Percentiles rank a stretch among this genome's conserved stretches.
Evolutionary conservation across 1,140 invertebrate genomes (phyloP).

Genomic region (Bombus polaris): DNA sequence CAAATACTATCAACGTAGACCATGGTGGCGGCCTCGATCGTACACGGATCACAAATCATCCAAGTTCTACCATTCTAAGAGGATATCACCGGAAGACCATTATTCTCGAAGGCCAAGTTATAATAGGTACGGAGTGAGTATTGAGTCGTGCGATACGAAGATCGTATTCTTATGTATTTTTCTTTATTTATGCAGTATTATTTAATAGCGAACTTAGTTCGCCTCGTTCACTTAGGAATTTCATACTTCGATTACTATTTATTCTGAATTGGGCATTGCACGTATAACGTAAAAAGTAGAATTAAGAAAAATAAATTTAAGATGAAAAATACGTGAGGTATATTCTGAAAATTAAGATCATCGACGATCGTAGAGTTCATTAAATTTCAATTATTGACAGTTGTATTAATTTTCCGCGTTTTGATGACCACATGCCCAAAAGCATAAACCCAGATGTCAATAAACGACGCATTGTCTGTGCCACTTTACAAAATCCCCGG

Average conservation of each 20-base stretch:
- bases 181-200: no score
- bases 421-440: background rate
- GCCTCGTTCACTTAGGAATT: no score
- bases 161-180: background rate
- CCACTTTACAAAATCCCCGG: background rate
- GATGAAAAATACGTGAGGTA: background rate
- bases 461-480: background rate
- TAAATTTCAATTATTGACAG: background rate
- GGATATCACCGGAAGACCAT: slow-evolving; percentile 40
- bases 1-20: slow-evolving; percentile 57
- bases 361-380: no score
- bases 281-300: accelerated
- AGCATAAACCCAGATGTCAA: no score
- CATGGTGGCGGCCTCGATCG: slow-evolving; percentile 54
- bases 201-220: no score
- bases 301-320: background rate
- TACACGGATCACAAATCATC: slow-evolving; percentile 42
- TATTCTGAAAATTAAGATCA: no score
- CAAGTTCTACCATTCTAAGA: slow-evolving; percentile 47
- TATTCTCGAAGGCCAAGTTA: slow-evolving; percentile 37
- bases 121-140: slow-evolving; percentile 42
- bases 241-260: no score
- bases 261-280: no score
- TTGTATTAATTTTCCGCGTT: background rate
- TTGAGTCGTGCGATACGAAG: background rate